Evolutionary conservation across 2,113 vertebrate genomes (phyloP).

Genomic region (Lagenorhynchus albirostris): DNA sequence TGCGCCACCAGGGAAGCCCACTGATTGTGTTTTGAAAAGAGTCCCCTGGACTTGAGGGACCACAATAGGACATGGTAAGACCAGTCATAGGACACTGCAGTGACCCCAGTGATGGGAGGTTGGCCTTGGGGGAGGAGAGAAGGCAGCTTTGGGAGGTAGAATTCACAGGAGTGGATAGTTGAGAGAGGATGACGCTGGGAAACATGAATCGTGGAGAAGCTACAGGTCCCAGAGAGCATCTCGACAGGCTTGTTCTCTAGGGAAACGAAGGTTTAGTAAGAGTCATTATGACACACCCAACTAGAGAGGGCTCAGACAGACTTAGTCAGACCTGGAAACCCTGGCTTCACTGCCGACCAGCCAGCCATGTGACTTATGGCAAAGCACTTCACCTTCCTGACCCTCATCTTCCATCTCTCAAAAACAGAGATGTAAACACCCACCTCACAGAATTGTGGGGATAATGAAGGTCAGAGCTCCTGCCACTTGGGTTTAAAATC

Average conservation of each 20-base stretch:
- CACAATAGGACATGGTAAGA: rapidly evolving
- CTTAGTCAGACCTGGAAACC: not conserved
- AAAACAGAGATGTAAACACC: not conserved
- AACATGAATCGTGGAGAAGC: not conserved
- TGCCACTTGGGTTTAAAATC: not conserved
- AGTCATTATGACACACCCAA: too few relatives aligned
- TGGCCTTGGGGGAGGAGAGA: not conserved
- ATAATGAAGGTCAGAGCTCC: not conserved
- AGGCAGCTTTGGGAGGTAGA: not conserved
- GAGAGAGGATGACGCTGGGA: not conserved
- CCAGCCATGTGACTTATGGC: not conserved
- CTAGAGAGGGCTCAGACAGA: not conserved
- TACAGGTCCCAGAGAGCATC: not conserved
- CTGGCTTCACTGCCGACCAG: not conserved
- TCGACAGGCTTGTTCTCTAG: not conserved
- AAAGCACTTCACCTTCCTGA: not conserved
- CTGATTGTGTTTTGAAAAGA: not conserved
- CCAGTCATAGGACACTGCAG: not conserved
- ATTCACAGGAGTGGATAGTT: too few relatives aligned
- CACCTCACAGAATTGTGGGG: not conserved
- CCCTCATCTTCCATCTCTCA: not conserved
- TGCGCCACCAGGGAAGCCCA: too few relatives aligned
- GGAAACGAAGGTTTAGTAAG: not conserved
- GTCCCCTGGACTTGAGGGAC: not conserved
- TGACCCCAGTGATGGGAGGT: not conserved